Conservation (phyloP, 2,113 vertebrate genomes). For the Picathartes gymnocephalus region DNA sequence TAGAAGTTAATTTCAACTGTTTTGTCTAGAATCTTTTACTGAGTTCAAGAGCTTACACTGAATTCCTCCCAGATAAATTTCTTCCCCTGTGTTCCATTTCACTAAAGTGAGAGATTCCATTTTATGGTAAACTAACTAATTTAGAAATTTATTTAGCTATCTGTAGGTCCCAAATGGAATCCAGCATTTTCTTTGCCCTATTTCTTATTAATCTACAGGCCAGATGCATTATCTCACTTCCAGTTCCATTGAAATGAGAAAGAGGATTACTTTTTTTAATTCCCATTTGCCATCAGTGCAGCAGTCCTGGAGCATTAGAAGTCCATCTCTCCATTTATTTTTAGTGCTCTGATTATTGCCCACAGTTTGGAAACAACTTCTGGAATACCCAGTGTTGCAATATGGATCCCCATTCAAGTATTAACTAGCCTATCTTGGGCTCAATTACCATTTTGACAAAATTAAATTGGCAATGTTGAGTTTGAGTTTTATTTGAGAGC, state of each 20-base stretch:
- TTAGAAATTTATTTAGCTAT: neutral
- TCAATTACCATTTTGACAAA: neutral
- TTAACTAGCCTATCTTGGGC: neutral
- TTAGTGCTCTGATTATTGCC: neutral
- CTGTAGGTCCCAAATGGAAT: neutral
- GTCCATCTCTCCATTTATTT: neutral
- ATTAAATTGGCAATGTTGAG: neutral
- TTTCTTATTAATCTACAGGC: neutral
- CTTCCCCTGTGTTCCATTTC: neutral
- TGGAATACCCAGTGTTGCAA: neutral
- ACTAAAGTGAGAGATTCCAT: neutral
- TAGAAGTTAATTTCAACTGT: neutral
- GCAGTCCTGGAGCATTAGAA: neutral
- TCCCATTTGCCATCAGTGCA: neutral
- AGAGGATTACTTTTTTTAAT: neutral
- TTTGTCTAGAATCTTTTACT: neutral
- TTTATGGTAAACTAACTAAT: neutral
- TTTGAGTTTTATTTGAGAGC: neutral
- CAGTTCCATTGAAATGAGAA: neutral
- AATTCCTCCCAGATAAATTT: neutral
- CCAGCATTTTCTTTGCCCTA: neutral
- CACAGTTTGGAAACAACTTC: neutral
- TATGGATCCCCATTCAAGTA: neutral
- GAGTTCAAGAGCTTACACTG: neutral
- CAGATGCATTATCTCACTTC: neutral